A percentile compares a stretch with the other conserved stretches of the same genome.
Conservation (phyloP, 2,113 vertebrate species). For the Serilophus lunatus region DNA sequence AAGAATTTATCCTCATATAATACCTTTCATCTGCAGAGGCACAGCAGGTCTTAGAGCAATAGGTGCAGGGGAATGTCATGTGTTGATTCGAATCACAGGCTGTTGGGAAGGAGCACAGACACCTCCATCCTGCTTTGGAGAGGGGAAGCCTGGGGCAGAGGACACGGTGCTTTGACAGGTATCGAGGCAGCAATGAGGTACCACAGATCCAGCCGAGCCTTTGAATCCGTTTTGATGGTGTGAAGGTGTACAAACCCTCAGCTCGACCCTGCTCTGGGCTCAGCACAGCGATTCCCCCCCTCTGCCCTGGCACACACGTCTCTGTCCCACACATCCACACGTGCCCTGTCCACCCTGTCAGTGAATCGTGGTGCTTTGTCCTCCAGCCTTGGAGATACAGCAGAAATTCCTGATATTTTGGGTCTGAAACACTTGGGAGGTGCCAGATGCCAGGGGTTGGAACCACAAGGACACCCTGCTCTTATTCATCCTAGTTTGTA, state of each 20-base stretch:
- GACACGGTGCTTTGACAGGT: rapidly evolving
- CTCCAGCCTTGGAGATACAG: background rate
- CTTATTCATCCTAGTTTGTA: background rate
- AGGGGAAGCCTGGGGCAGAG: background rate
- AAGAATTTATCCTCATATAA: conserved; percentile 63
- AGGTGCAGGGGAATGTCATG: background rate
- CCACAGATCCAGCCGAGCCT: background rate
- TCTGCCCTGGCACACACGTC: background rate
- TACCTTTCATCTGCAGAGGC: conserved; percentile 43
- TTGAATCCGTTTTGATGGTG: background rate
- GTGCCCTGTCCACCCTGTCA: rapidly evolving
- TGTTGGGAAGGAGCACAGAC: background rate
- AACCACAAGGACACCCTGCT: rapidly evolving
- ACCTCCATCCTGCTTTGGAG: background rate
- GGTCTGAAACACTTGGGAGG: background rate
- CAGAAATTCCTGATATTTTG: background rate
- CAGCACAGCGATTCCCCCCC: background rate
- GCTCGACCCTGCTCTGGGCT: background rate
- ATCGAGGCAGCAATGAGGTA: background rate
- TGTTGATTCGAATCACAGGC: background rate
- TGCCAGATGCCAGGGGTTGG: background rate
- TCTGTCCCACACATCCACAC: background rate
- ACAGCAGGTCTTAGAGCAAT: background rate
- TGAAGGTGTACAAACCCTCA: background rate
- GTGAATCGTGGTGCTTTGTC: rapidly evolving